Base-by-base conservation (phyloP, 2,113 vertebrate species). In the Halcyon senegalensis region DNA sequence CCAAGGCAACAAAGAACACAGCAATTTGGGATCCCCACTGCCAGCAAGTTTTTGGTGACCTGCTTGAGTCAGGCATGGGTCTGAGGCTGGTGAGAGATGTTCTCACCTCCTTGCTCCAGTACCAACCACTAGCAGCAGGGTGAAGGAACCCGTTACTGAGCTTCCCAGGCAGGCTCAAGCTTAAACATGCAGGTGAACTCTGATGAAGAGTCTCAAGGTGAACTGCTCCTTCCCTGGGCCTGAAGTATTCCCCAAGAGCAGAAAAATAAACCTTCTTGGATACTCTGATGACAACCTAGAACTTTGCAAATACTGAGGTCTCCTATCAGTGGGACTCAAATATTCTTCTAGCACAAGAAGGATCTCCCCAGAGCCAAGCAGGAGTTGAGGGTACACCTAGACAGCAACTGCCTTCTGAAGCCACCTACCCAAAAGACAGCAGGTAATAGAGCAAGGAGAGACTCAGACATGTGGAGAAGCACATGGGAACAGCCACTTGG, bases 391-490 rank as follows among this genome's bases (percentile, higher is more conserved):
- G 23, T 62, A 85, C 44, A 74, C 5, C 33, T 37, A 46, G 7
- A 11, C 58, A 88, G 37, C 6, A 2, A 35, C 28, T 17, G 10
- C 14, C 31, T 58, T 43, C 56, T 58, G 33, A 87, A 90, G 37
- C 8, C 41, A 16, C 28, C 43, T 30, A 33, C 46, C 81, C 76
- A 51, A 37, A 60, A 91, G 31, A 41, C 33, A 76, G 44, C 12
- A 67, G 33, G 21, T 53, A 23, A 51, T 55, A n/a, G 21, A 62
- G 14, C 12, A 82, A 41, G 11, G 41, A 70, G 27, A 78, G 19
- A 67, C 6, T 10, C 0, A 2, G 41, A 53, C 28, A 16, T 1
- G 1, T 12, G n/a, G 14, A 43, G 51, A 7, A 21, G 19, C 23
- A 64, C 23, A n/a, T 51, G 13, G 31, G 11, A 88, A 18, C 21